These are phyloP conservation scores for Sander lucioperca DNA, from an alignment of 2,113 vertebrate species.

Conservation along the genomic window DNA sequence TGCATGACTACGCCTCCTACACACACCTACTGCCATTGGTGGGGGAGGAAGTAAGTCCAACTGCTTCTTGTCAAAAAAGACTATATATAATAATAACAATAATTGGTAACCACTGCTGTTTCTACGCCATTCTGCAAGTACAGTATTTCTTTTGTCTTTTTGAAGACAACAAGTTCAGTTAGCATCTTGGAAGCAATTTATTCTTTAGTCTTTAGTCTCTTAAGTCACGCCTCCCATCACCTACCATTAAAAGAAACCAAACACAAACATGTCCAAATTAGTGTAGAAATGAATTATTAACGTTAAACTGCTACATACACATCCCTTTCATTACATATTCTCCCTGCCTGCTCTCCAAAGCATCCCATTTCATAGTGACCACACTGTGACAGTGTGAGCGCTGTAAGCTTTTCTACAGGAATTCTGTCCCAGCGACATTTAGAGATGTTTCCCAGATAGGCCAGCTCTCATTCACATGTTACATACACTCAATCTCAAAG, in stretches of 20 bases:
- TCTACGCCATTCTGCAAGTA: not conserved
- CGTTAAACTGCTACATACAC: conserved; percentile 5
- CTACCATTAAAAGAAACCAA: not conserved
- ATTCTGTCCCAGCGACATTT: conserved; percentile 12
- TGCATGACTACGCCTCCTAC: conserved; percentile 1
- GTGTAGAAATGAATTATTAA: conserved; percentile 4
- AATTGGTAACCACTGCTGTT: not conserved
- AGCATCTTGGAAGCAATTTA: not conserved
- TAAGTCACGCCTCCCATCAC: too few species aligned
- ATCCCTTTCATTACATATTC: not conserved
- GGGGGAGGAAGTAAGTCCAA: conserved; percentile 2
- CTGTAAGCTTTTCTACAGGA: conserved; percentile 26
- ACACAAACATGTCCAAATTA: not conserved
- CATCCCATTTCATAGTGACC: not conserved
- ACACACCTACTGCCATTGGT: not conserved
- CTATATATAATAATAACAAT: too few species aligned
- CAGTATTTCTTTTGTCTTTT: not conserved
- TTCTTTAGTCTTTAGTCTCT: not conserved
- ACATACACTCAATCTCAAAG: conserved; percentile 40
- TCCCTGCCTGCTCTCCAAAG: not conserved
- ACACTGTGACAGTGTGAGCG: not conserved
- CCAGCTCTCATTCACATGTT: conserved; percentile 58
- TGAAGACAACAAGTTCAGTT: not conserved
- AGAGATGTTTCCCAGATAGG: conserved; percentile 23
- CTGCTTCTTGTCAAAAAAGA: not conserved